Base-by-base conservation (phyloP, 2,113 vertebrate species). In the Elgaria multicarinata region DNA sequence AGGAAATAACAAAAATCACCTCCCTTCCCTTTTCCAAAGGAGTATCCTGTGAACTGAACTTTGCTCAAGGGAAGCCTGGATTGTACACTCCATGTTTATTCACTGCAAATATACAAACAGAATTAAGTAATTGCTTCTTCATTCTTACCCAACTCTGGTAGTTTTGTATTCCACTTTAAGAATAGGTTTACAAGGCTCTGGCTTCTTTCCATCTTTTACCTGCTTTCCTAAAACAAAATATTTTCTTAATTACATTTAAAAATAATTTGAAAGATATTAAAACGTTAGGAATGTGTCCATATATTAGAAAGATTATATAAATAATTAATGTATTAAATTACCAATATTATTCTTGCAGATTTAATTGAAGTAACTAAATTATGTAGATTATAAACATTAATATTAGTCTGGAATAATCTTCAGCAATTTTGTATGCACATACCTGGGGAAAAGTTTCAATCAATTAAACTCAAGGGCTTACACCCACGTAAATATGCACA, bases 121-220 rank as follows among this genome's bases (percentile, higher is more conserved):
- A 77, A 76, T 67, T 77, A 67, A 53, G 69, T 3, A 76, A 66
- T 39, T 53, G 58, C 20, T 39, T 26, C 88, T 85, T 14, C 55
- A 90, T 71, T 90, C 97, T 96, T 98, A 99, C 99, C 99, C 99
- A 95, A 95, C 96, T 97, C 98, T 98, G 64, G 98, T 98, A 88
- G 99, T 99, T 98, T 99, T 99, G 97, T 99, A 99, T 94, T 99
- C 99, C 97, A 99, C 99, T 97, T 99, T 99, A 93, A 99, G 98
- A 93, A 99, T 99, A 95, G 99, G 99, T 97, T 99, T 99, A 97
- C 99, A 99, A 50, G 99, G 98, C 94, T 99, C 99, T 97, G 99
- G 98, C 96, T 99, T 99, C 97, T 99, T 99, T 93, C 99, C 99
- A 95, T 99, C 99, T 97, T 99, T 99, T 96, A 99, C 97, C 95